A percentile compares a stretch with the other conserved stretches of the same genome.
Conservation (phyloP, 2,797 vertebrate genomes). For the Tiaroga cobitis region DNA sequence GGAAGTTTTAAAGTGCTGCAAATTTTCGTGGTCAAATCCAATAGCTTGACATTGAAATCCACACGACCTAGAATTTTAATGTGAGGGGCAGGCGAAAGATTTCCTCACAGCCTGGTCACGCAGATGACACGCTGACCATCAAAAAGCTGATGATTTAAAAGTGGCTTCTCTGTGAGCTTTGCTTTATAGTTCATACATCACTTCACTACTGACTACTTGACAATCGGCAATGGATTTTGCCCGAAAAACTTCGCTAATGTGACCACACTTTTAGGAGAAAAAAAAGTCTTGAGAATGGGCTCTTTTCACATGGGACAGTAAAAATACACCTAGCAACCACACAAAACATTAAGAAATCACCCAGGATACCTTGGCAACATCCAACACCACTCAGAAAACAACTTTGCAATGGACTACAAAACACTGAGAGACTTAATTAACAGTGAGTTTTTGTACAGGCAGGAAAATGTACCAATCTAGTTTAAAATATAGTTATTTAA, state of each 20-base stretch:
- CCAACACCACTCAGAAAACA: background rate
- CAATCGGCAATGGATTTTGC: background rate
- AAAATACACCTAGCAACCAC: conserved; percentile 1
- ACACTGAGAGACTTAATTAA: background rate
- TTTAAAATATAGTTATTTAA: conserved; percentile 6
- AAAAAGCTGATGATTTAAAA: background rate
- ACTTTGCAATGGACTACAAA: background rate
- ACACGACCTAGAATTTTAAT: background rate
- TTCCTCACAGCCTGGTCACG: background rate
- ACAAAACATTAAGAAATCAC: background rate
- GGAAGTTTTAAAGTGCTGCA: background rate
- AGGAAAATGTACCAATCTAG: background rate
- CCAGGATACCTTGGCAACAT: conserved; percentile 10
- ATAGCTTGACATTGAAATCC: background rate
- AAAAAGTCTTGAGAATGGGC: background rate
- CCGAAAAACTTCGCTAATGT: background rate
- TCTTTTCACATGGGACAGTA: background rate
- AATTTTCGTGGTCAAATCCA: background rate
- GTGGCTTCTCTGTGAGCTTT: background rate
- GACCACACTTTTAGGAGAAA: background rate
- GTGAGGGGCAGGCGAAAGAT: background rate
- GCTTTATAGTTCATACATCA: too few species aligned
- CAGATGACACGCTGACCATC: background rate
- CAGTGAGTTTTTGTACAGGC: background rate
- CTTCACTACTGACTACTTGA: background rate